These are phyloP conservation scores for Tor tambroides DNA, from an alignment of 2,113 vertebrate genomes.

Conservation along the genomic window DNA sequence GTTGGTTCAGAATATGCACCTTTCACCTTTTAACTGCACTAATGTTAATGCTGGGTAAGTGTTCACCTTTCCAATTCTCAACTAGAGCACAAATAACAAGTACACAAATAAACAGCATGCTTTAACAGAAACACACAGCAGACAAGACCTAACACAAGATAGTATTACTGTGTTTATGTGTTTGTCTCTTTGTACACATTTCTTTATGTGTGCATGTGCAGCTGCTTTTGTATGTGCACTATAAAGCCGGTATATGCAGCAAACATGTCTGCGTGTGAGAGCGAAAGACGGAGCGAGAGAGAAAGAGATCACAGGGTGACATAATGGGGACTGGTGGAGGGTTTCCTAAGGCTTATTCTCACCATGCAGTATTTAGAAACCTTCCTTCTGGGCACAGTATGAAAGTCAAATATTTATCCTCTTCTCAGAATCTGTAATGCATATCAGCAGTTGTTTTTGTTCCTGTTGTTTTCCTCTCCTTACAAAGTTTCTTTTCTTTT, in stretches of 20 bases:
- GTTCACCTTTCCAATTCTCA: slow-evolving; percentile 57
- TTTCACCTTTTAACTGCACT: slow-evolving; percentile 80
- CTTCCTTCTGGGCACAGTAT: slow-evolving; percentile 46
- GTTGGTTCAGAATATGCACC: slow-evolving; percentile 99
- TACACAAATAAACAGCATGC: slow-evolving; percentile 60
- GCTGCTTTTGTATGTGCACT: slow-evolving; percentile 53
- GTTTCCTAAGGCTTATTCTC: slow-evolving; percentile 50
- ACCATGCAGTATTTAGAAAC: slow-evolving; percentile 52
- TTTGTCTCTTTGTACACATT: slow-evolving; percentile 60
- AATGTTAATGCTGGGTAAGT: slow-evolving; percentile 91
- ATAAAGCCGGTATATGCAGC: slow-evolving; percentile 38
- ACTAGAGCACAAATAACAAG: slow-evolving; percentile 60
- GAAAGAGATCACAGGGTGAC: slow-evolving; percentile 50
- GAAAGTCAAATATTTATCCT: slow-evolving; percentile 51
- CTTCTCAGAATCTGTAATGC: slow-evolving; percentile 18
- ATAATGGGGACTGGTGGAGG: slow-evolving; percentile 56
- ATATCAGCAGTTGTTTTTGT: slow-evolving; percentile 47
- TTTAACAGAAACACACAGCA: slow-evolving; percentile 43
- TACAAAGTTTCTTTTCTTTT: slow-evolving; percentile 41
- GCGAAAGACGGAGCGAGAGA: slow-evolving; percentile 34
- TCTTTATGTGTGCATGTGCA: slow-evolving; percentile 68
- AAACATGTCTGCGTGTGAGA: slow-evolving; percentile 44
- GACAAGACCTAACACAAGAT: slow-evolving; percentile 4
- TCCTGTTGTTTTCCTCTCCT: slow-evolving; percentile 59
- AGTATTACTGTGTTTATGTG: slow-evolving; percentile 30